These are phyloP conservation scores for Syngnathus acus DNA, from an alignment of 2,797 vertebrate genomes.

Conservation along the genomic window DNA sequence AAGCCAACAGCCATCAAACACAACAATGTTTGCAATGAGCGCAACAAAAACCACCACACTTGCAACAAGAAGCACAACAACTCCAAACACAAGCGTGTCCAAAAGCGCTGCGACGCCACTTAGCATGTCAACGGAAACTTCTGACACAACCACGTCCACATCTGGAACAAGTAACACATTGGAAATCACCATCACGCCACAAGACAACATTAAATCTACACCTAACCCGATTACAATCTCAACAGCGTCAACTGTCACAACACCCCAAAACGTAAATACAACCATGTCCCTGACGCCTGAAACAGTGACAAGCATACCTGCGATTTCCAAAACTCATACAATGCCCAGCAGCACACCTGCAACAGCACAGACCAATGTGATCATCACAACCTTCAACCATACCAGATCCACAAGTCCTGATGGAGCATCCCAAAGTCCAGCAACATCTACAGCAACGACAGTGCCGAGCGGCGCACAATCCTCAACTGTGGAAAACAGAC, in stretches of 20 bases:
- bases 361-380: background rate
- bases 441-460: too few relatives aligned
- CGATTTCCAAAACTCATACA: background rate
- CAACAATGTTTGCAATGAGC: background rate
- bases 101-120: background rate
- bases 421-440: too few relatives aligned
- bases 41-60: background rate
- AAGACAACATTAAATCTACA: background rate
- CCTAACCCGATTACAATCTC: background rate
- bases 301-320: background rate
- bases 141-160: accelerated
- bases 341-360: background rate
- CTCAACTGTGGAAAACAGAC: accelerated
- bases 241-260: too few relatives aligned
- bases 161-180: background rate
- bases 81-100: background rate
- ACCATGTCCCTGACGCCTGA: background rate
- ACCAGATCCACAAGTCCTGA: background rate
- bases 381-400: too few relatives aligned
- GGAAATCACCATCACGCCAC: background rate
- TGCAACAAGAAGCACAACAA: background rate
- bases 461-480: background rate
- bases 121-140: too few relatives aligned
- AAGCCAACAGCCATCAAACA: too few relatives aligned
- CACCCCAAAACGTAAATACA: too few relatives aligned